phyloP scores from a whole-genome alignment of 2,113 vertebrate species.

The Sylvia atricapilla region DNA sequence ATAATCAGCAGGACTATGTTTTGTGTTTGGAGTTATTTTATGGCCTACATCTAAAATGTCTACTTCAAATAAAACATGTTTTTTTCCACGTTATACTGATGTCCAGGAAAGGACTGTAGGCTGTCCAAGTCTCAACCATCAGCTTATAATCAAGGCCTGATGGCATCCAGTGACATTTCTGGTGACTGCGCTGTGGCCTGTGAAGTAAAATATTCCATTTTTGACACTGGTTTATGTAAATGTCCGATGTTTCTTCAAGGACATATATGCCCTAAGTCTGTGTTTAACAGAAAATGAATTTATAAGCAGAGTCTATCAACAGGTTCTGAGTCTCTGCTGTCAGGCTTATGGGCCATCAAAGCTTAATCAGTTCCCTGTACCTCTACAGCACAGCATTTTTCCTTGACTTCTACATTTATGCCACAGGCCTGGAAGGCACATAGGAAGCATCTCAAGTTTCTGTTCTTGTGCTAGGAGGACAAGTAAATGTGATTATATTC shows the following conservation, averaged over 20 bases:
- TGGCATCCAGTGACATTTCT: neutral
- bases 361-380: neutral
- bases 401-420: neutral
- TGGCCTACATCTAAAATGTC: neutral
- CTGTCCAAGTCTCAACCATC: neutral
- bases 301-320: neutral
- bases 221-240: neutral
- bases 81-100: neutral
- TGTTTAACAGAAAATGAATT: neutral
- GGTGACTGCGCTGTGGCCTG: neutral
- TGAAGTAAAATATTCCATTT: neutral
- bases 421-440: neutral
- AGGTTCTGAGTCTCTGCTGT: neutral
- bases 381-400: neutral
- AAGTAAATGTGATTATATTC: neutral
- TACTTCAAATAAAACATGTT: neutral
- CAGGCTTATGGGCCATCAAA: neutral
- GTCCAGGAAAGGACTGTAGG: neutral
- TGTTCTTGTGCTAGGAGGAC: neutral
- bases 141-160: neutral
- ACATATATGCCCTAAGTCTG: neutral
- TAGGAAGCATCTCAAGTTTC: neutral
- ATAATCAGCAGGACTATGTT: neutral
- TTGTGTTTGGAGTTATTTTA: neutral
- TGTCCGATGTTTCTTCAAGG: neutral